Percentiles rank a stretch among this genome's conserved stretches.
phyloP scores from a whole-genome alignment of 2,113 vertebrate genomes.

The Colaptes auratus region DNA sequence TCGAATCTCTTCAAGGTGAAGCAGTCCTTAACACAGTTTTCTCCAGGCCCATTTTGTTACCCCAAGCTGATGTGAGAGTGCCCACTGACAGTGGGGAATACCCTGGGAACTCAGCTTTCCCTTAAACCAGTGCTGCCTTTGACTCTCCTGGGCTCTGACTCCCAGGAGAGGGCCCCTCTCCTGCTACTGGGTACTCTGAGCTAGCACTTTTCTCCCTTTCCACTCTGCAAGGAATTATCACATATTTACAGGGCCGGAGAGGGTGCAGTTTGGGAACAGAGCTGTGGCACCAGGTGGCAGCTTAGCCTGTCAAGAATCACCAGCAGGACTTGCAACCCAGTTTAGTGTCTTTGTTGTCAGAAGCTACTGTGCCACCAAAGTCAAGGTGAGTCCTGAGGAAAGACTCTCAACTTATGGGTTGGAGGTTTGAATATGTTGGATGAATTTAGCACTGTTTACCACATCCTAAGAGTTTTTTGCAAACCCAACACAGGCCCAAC shows the following conservation, averaged over 20 bases:
- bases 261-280: not conserved
- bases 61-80: not conserved
- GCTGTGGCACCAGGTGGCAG: not conserved
- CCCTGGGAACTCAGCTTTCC: not conserved
- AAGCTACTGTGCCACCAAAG: not conserved
- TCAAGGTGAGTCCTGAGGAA: not conserved
- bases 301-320: not conserved
- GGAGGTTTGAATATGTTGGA: not conserved
- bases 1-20: not conserved
- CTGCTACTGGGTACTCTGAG: not conserved
- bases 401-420: not conserved
- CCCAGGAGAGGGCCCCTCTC: not conserved
- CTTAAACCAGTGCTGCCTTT: not conserved
- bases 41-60: not conserved
- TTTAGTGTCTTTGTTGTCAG: not conserved
- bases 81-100: not conserved
- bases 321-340: not conserved
- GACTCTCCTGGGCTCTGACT: not conserved
- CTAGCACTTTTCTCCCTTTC: not conserved
- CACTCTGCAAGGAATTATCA: not conserved
- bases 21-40: not conserved
- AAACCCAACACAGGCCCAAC: not conserved
- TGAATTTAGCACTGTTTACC: not conserved
- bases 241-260: not conserved
- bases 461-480: not conserved